These are phyloP conservation scores for Cardiocondyla obscurior DNA, from an alignment of 1,140 invertebrate genomes.

Conservation along the genomic window DNA sequence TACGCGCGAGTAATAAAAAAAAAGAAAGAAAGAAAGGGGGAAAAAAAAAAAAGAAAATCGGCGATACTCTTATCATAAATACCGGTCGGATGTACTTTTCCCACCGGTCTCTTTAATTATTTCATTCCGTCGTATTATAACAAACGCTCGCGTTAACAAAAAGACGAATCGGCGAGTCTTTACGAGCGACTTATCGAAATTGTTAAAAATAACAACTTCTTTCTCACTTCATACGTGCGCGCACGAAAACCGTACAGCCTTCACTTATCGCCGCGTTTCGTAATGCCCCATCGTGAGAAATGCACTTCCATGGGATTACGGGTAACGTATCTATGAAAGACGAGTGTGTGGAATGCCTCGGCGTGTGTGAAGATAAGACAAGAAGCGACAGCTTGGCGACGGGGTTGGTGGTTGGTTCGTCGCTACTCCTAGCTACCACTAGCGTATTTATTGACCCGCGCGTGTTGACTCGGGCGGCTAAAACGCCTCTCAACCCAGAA, in stretches of 20 bases:
- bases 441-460: neutral
- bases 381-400: constrained; percentile 38
- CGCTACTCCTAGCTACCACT: neutral
- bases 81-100: too few relatives aligned
- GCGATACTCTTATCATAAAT: too few relatives aligned
- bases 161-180: neutral
- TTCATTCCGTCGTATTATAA: too few relatives aligned
- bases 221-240: neutral
- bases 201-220: neutral
- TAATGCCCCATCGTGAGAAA: constrained; percentile 53
- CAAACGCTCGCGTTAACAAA: too few relatives aligned
- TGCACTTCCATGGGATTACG: constrained; percentile 19
- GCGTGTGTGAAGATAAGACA: constrained; percentile 61
- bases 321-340: constrained; percentile 58
- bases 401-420: constrained; percentile 46
- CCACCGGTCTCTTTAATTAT: too few relatives aligned
- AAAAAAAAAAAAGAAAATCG: too few relatives aligned
- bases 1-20: neutral
- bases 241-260: neutral
- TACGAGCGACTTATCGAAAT: neutral
- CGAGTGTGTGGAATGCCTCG: constrained; percentile 46
- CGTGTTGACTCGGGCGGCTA: neutral
- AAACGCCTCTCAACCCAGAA: neutral
- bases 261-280: neutral
- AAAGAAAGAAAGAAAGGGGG: too few relatives aligned